A percentile compares a stretch with the other conserved stretches of the same genome.
Evolutionary conservation across 2,113 vertebrate species (phyloP).

Genomic region (Catharus bicknelli): DNA sequence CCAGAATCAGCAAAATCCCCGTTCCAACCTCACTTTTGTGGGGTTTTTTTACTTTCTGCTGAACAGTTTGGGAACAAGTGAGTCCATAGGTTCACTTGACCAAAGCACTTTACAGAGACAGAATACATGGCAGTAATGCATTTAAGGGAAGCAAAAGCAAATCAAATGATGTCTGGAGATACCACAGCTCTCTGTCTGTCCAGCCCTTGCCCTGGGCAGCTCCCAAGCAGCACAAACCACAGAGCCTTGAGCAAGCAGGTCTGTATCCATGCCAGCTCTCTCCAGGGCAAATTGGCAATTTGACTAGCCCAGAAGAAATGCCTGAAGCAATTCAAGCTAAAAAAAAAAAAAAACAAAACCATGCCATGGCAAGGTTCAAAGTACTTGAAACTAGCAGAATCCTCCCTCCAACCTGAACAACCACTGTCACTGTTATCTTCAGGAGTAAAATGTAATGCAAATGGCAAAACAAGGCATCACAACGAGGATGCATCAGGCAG

Average conservation of each 20-base stretch:
- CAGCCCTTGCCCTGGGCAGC: neutral
- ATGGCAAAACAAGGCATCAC: neutral
- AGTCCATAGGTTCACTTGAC: neutral
- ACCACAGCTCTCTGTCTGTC: neutral
- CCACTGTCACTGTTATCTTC: neutral
- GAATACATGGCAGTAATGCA: neutral
- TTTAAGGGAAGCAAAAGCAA: neutral
- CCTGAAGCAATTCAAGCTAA: neutral
- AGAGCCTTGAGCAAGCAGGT: neutral
- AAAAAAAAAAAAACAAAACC: neutral
- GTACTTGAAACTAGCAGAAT: neutral
- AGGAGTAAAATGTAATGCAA: constrained; percentile 11
- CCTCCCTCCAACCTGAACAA: neutral
- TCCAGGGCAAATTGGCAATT: neutral
- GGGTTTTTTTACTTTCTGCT: neutral
- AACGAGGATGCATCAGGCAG: neutral
- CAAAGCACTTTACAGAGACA: neutral
- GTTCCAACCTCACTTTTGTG: fast-evolving
- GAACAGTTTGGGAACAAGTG: neutral
- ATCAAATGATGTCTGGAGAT: neutral
- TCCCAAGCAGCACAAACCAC: neutral
- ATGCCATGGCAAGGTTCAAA: neutral
- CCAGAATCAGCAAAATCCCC: neutral
- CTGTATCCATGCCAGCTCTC: neutral
- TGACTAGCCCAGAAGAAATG: neutral